phyloP scores from a whole-genome alignment of 2,888 invertebrate genomes.

The Gymnosoma rotundatum region DNA sequence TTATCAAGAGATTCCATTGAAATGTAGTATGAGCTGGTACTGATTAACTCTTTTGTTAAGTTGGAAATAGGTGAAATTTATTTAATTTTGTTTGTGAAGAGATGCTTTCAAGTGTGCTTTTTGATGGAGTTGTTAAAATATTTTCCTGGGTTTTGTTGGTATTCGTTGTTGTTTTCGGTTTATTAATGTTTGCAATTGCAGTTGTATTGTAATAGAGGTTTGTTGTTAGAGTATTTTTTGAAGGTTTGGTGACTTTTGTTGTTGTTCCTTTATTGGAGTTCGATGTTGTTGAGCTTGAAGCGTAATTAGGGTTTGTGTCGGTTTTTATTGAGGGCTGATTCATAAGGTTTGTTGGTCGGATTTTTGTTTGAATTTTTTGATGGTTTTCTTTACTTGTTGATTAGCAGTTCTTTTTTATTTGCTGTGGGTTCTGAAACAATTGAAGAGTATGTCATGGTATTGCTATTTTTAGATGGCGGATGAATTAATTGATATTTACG shows the following conservation, averaged over 20 bases:
- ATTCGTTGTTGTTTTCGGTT: background rate
- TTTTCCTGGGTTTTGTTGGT: background rate
- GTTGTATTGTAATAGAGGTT: background rate
- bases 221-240: too few relatives aligned
- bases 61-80: conserved; percentile 16
- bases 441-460: conserved; percentile 6
- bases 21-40: conserved; percentile 6
- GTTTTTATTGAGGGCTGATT: background rate
- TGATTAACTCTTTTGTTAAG: conserved; percentile 27
- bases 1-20: conserved; percentile 12
- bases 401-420: conserved; percentile 3
- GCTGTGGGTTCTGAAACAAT: background rate
- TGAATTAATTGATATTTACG: conserved; percentile 7
- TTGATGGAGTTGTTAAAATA: background rate
- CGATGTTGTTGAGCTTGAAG: conserved; percentile 1
- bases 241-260: background rate
- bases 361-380: conserved; percentile 3
- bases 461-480: background rate
- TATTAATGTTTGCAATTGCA: background rate
- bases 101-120: conserved; percentile 2
- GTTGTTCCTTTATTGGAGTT: background rate
- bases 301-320: background rate
- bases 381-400: conserved; percentile 6
- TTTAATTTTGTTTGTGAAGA: conserved; percentile 1
- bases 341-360: background rate